These are phyloP conservation scores for Choristoneura fumiferana DNA, from an alignment of 1,140 invertebrate genomes.

Conservation along the genomic window DNA sequence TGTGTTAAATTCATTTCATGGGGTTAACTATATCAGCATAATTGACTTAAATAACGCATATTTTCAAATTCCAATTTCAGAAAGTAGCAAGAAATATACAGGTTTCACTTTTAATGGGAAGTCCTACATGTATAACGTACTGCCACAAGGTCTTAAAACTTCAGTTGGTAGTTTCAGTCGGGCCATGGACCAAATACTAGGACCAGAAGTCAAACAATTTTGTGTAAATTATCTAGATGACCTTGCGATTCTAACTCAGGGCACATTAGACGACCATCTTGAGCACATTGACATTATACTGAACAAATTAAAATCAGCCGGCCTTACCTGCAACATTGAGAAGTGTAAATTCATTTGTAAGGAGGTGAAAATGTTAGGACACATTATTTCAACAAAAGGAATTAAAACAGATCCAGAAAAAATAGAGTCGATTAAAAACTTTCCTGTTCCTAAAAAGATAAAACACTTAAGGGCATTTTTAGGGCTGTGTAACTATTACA, in stretches of 20 bases:
- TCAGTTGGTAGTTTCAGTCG: conserved; percentile 51
- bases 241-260: conserved; percentile 33
- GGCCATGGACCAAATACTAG: conserved; percentile 42
- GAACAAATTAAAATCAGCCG: conserved; percentile 25
- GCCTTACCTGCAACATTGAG: conserved; percentile 37
- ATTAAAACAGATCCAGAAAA: conserved; percentile 46
- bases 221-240: conserved; percentile 41
- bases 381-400: conserved; percentile 45
- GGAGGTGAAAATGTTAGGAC: conserved; percentile 41
- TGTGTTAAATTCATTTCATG: conserved; percentile 39
- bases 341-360: conserved; percentile 41
- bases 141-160: conserved; percentile 55
- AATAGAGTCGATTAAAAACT: conserved; percentile 37
- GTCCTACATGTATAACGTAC: conserved; percentile 42
- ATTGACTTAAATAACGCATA: conserved; percentile 53
- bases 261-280: conserved; percentile 34
- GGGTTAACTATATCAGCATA: conserved; percentile 36
- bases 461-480: conserved; percentile 48
- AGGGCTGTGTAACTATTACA: conserved; percentile 54
- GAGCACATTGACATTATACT: conserved; percentile 32
- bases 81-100: conserved; percentile 42
- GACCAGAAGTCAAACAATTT: conserved; percentile 32
- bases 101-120: conserved; percentile 44
- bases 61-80: conserved; percentile 47
- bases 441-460: conserved; percentile 41